phyloP scores from a whole-genome alignment of 2,113 vertebrate genomes.

The Neodon shergylaensis region DNA sequence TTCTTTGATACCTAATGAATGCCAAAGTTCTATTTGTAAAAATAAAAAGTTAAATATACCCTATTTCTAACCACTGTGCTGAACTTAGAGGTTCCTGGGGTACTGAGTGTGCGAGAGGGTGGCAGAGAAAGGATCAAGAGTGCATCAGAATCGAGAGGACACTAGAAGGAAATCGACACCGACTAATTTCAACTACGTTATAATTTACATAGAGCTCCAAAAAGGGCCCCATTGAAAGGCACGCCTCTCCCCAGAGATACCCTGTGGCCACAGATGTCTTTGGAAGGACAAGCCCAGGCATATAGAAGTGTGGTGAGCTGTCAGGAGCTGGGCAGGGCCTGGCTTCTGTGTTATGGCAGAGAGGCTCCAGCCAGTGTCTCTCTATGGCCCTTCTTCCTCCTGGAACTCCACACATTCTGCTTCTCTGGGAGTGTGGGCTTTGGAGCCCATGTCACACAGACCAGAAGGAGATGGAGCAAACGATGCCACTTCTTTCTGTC shows the following conservation, averaged over 20 bases:
- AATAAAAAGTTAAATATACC: conserved; percentile 60
- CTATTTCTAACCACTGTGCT: conserved; percentile 36
- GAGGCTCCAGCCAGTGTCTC: not conserved
- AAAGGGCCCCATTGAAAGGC: conserved; percentile 53
- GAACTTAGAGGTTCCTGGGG: conserved; percentile 19
- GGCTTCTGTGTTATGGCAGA: not conserved
- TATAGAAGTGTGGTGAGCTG: conserved; percentile 32
- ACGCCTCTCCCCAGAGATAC: conserved; percentile 65
- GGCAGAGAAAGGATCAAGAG: not conserved
- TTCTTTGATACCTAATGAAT: conserved; percentile 34
- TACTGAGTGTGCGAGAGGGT: not conserved
- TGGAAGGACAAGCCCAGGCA: conserved; percentile 66
- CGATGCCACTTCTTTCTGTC: not conserved
- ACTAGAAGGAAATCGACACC: conserved; percentile 56
- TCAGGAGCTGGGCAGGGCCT: conserved; percentile 32
- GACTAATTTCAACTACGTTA: conserved; percentile 66
- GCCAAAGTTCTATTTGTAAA: conserved; percentile 42
- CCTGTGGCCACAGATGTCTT: conserved; percentile 61
- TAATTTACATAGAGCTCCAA: conserved; percentile 77
- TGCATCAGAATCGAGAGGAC: conserved; percentile 8
- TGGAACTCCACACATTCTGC: not conserved
- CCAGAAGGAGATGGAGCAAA: not conserved
- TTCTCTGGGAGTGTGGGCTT: not conserved
- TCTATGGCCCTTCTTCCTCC: not conserved
- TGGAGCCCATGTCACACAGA: not conserved